Conservation (phyloP, 1,140 invertebrate species). For the Drosophila pachea region DNA sequence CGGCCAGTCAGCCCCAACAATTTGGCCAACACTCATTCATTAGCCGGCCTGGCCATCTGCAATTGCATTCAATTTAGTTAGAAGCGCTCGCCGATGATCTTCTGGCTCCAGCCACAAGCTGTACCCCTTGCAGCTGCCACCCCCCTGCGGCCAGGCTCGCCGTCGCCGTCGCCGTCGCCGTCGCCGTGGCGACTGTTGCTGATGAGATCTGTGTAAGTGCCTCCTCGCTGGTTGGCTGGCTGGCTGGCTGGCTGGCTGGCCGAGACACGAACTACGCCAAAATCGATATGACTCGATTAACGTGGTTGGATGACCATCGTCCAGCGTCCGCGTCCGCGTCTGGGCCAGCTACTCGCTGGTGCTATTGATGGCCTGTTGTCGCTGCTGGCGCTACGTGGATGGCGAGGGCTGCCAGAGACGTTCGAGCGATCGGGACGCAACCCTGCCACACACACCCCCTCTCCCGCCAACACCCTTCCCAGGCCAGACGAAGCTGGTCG, state of each 20-base stretch:
- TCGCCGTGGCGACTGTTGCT: conserved; percentile 30
- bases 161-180: conserved; percentile 14
- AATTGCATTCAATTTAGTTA: conserved; percentile 77
- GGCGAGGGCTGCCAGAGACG: conserved; percentile 9
- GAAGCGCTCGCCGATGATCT: conserved; percentile 45
- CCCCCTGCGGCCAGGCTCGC: background rate
- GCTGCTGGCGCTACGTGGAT: conserved; percentile 37
- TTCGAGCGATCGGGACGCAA: background rate
- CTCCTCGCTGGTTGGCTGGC: conserved; percentile 39
- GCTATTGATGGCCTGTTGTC: conserved; percentile 45
- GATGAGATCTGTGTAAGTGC: conserved; percentile 56
- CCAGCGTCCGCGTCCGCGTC: background rate
- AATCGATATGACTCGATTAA: conserved; percentile 77
- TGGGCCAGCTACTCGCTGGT: conserved; percentile 24
- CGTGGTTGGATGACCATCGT: conserved; percentile 51
- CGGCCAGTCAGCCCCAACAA: conserved; percentile 44
- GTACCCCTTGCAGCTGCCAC: background rate
- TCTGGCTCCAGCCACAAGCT: conserved; percentile 15
- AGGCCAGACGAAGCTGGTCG: too few relatives aligned
- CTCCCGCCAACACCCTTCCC: too few relatives aligned
- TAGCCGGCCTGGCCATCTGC: conserved; percentile 54
- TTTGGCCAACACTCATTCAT: conserved; percentile 79
- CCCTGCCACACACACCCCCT: too few relatives aligned
- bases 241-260: conserved; percentile 14
- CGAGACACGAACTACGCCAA: conserved; percentile 72